These are phyloP conservation scores for Alviniconcha marisindica DNA, from an alignment of 1,140 invertebrate species.

Conservation along the genomic window DNA sequence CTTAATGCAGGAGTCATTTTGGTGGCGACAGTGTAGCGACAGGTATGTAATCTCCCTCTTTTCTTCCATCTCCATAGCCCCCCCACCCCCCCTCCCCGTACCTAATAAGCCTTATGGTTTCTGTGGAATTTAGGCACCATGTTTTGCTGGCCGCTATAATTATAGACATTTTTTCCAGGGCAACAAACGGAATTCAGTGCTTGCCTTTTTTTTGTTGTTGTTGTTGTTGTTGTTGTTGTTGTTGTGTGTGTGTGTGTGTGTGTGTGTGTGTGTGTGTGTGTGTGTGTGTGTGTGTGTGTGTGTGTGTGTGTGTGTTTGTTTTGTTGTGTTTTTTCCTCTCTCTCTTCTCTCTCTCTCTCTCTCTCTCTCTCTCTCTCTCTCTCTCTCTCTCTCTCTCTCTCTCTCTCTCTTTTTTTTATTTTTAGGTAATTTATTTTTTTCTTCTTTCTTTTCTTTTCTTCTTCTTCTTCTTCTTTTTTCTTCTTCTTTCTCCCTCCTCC, in stretches of 20 bases:
- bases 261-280: slow-evolving; percentile 8
- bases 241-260: slow-evolving; percentile 19
- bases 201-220: too few species aligned
- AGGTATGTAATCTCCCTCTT: too few species aligned
- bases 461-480: neutral
- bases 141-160: too few species aligned
- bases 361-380: neutral
- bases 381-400: slow-evolving; percentile 6
- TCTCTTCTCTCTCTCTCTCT: neutral
- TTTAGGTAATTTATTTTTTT: neutral
- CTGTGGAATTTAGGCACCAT: too few species aligned
- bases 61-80: too few species aligned
- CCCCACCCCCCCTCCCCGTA: too few species aligned
- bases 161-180: too few species aligned
- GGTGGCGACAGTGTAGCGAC: too few species aligned
- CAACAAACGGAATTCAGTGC: too few species aligned
- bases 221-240: too few species aligned
- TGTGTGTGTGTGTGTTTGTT: neutral
- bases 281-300: neutral
- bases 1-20: too few species aligned
- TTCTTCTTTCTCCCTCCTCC: neutral
- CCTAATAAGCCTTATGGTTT: too few species aligned
- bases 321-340: neutral
- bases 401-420: neutral
- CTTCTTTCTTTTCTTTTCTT: neutral